Evolutionary conservation across 2,888 invertebrate species (phyloP).

Genomic region (Drosophila pseudotalamancana): DNA sequence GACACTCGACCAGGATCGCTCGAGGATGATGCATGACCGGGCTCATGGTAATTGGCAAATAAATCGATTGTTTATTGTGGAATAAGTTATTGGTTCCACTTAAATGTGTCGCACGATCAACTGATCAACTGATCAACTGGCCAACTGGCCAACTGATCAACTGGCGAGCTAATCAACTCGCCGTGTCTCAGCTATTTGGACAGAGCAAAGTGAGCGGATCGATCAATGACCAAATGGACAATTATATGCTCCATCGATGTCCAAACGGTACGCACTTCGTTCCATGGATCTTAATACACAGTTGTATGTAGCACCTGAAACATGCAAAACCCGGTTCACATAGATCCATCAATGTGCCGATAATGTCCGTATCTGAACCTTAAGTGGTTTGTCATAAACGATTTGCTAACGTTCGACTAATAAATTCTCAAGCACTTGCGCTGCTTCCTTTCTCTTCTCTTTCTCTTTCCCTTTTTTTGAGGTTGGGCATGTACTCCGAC

Average conservation of each 20-base stretch:
- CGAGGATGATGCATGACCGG: slow-evolving; percentile 34
- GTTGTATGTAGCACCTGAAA: background rate
- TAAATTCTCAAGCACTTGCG: slow-evolving; percentile 4
- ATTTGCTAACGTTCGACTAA: slow-evolving; percentile 19
- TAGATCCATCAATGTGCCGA: slow-evolving; percentile 57
- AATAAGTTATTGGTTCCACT: slow-evolving; percentile 56
- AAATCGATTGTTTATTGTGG: slow-evolving; percentile 60
- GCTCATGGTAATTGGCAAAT: slow-evolving; percentile 47
- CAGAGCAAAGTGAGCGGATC: slow-evolving; percentile 59
- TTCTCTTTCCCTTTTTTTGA: background rate
- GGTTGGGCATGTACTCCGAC: slow-evolving; percentile 12
- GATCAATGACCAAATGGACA: slow-evolving; percentile 55
- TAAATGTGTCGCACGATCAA: slow-evolving; percentile 13
- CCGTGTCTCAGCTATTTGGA: slow-evolving; percentile 28
- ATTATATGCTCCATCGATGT: slow-evolving; percentile 45
- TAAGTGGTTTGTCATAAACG: slow-evolving; percentile 38
- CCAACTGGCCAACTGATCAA: too few species aligned
- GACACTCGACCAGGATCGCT: slow-evolving; percentile 13
- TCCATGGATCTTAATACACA: background rate
- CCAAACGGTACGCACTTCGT: background rate
- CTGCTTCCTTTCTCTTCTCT: background rate
- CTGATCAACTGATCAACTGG: too few species aligned
- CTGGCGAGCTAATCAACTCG: slow-evolving; percentile 1
- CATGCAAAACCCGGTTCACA: slow-evolving; percentile 39
- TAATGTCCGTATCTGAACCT: slow-evolving; percentile 28